Evolutionary conservation across 2,113 vertebrate genomes (phyloP), one percentile per base, ranked within the genome.

Genomic region (Natator depressus): DNA sequence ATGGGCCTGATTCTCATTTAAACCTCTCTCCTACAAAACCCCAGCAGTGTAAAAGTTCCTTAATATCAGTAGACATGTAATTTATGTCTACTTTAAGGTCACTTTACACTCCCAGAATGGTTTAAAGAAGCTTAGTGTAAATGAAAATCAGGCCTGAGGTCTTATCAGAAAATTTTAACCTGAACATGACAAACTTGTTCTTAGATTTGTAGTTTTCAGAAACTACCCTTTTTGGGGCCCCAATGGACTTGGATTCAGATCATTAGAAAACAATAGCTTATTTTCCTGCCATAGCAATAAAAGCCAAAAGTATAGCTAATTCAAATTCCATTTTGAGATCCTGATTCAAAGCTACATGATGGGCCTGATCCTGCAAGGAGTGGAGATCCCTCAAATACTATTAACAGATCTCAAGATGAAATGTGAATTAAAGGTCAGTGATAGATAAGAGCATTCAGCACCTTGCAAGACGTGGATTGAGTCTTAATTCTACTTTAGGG

Each of bases 291-390:
- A 90, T 31, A 89, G n/a, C 12, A 72, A 25, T 5, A 10, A 5
- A 57, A 89, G 42, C 59, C 29, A 89, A 87, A 75, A 57, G 2
- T 0, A 0, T 1, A 3, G 85, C 25, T 46, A 5, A 0, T 1
- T 2, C 5, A n/a, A 84, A 84, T 91, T 92, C 69, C 81, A 0
- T 51, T 86, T 93, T 9, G 79, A 47, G 62, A 89, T 82, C 79
- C 51, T 76, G 42, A 92, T 79, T 91, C 50, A 72, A 12, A 27
- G 24, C 10, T 27, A 42, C 81, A 86, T 29, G 80, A 85, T 49
- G 84, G 82, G 42, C 35, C 88, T n/a, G 11, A 46, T 88, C 88
- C 31, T 50, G 84, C 31, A 17, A 81, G 82, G 84, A 80, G 86
- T 19, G 8, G 46, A 86, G 53, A 29, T 25, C 46, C 29, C 79